phyloP scores from a whole-genome alignment of 2,888 invertebrate genomes.

The Pteria penguin region DNA sequence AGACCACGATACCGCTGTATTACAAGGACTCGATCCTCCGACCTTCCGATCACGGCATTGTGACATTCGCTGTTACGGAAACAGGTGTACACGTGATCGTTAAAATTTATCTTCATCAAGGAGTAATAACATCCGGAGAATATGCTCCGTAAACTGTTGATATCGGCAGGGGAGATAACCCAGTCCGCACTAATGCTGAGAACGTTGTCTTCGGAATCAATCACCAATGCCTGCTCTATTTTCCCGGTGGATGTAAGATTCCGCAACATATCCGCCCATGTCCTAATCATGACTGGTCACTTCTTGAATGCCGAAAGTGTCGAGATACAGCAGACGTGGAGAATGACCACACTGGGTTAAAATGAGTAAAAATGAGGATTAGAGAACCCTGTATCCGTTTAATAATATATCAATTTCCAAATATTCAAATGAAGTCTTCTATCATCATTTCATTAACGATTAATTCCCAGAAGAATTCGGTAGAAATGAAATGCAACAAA shows the following conservation, averaged over 20 bases:
- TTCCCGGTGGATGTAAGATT: neutral
- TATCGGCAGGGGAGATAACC: neutral
- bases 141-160: neutral
- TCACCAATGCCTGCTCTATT: neutral
- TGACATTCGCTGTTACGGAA: neutral
- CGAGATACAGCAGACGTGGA: no score
- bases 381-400: no score
- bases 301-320: no score
- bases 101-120: neutral
- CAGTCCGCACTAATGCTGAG: neutral
- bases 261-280: neutral
- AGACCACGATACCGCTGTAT: neutral
- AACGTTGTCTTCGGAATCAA: neutral
- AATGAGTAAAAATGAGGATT: no score
- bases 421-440: neutral
- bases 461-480: neutral
- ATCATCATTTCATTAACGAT: neutral
- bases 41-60: neutral
- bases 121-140: neutral
- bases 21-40: neutral
- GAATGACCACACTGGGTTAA: no score
- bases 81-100: neutral
- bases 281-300: neutral
- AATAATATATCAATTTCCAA: no score
- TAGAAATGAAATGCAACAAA: neutral